Conservation (phyloP, 2,797 vertebrate species). For the Enteromius treurensis region DNA sequence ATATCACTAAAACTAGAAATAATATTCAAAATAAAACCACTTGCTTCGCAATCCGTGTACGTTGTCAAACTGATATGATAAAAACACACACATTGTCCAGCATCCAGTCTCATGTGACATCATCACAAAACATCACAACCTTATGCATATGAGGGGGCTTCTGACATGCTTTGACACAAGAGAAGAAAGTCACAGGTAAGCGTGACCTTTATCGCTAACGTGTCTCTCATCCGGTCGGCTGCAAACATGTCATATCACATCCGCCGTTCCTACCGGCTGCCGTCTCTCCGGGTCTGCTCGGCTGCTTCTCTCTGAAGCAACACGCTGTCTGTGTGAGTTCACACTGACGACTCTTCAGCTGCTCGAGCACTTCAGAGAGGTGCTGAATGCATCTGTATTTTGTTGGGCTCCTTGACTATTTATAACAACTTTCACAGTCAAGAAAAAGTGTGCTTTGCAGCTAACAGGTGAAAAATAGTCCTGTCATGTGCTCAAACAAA, state of each 20-base stretch:
- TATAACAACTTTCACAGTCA: conserved; percentile 15
- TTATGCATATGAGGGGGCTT: neutral
- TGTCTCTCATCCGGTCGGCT: neutral
- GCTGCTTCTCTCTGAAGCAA: conserved; percentile 9
- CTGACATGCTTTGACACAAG: neutral
- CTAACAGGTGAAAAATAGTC: conserved; percentile 26
- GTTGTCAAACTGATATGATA: neutral
- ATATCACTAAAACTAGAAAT: neutral
- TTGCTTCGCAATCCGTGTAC: neutral
- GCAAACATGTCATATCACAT: conserved; percentile 4
- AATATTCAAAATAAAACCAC: neutral
- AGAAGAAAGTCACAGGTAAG: neutral
- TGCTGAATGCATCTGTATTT: neutral
- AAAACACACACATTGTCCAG: no score
- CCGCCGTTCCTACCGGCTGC: neutral
- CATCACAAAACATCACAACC: neutral
- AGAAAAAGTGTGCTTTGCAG: neutral
- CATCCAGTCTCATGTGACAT: neutral
- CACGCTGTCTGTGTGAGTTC: neutral
- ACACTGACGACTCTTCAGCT: conserved; percentile 3
- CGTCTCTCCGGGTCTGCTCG: neutral
- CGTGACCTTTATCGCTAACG: conserved; percentile 7
- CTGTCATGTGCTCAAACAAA: conserved; percentile 2
- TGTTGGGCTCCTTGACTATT: conserved; percentile 30
- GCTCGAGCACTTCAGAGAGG: neutral